Base-by-base conservation (phyloP, 1,140 invertebrate species). In the Pomacea maculata region DNA sequence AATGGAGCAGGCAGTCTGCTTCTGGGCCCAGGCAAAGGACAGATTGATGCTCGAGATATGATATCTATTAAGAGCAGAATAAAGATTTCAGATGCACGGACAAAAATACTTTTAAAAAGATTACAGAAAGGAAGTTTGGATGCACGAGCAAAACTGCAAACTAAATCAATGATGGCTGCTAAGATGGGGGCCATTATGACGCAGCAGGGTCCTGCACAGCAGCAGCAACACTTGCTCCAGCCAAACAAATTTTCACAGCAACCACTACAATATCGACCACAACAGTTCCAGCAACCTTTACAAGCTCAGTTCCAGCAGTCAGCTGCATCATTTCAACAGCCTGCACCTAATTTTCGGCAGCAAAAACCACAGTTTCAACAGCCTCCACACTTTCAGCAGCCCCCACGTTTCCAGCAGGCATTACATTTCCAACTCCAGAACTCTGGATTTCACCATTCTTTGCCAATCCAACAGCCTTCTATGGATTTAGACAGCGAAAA, bases 11-110 rank as follows among this genome's bases (percentile, higher is more conserved):
- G 61, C 21, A 45, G 21, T 71, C 21, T 2, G 19, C 45, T 78
- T n/a, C n/a, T 17, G 25, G 77, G 77, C 6, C 77, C 77, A 25
- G 77, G 77, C 17, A 78, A 78, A 29, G 77, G 77, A 15, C 77
- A 78, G 77, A 71, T 84, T 74, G 85, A 85, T 80, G 85, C 84
- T 17, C 82, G 86, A 67, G 84, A 86, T 57, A 85, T 84, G 82
- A 85, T 88, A 78, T 67, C 82, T 57, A 76, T 81, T 68, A 84
- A 81, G 21, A 84, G 82, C 61, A 81, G 80, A 64, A 84, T 77
- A 17, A 80, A 80, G 52, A 75, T 70, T 29, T 71, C 75, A 63
- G 83, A 84, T 83, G 82, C 82, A 63, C 78, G 83, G 21, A 68
- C 80, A 25, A 86, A 83, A 80, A 81, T 85, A 61, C 57, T 84